phyloP scores from a whole-genome alignment of 2,888 invertebrate genomes.

The Drosophila nigricruria region DNA sequence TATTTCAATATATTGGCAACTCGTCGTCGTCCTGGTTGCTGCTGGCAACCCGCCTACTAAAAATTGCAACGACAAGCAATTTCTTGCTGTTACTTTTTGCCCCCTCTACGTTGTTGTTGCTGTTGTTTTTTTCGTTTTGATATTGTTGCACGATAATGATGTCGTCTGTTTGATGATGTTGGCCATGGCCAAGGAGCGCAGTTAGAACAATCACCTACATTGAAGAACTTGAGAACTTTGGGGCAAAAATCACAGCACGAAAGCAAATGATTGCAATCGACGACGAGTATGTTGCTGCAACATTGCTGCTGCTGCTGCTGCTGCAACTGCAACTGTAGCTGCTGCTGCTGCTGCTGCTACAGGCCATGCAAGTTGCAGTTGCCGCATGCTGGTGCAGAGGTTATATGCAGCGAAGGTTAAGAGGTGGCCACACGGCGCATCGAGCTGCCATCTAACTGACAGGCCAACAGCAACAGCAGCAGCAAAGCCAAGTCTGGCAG shows the following conservation, averaged over 20 bases:
- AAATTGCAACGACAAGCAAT: slow-evolving; percentile 67
- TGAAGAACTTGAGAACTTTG: slow-evolving; percentile 65
- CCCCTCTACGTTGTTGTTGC: slow-evolving; percentile 27
- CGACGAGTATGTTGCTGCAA: slow-evolving; percentile 48
- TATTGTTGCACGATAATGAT: slow-evolving; percentile 82
- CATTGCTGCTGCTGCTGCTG: slow-evolving; percentile 19
- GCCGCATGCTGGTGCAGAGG: slow-evolving; percentile 73
- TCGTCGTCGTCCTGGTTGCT: slow-evolving; percentile 26
- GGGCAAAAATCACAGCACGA: slow-evolving; percentile 78
- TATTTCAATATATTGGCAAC: slow-evolving; percentile 77
- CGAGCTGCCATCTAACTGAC: slow-evolving; percentile 72
- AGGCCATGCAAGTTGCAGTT: slow-evolving; percentile 43
- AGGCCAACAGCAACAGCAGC: slow-evolving; percentile 44
- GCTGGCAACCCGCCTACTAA: slow-evolving; percentile 73
- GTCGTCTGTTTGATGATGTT: slow-evolving; percentile 81
- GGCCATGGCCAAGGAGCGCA: slow-evolving; percentile 51
- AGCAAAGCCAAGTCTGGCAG: neutral
- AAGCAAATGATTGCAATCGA: slow-evolving; percentile 80
- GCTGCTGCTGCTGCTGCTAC: slow-evolving; percentile 31
- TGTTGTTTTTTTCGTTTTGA: slow-evolving; percentile 46
- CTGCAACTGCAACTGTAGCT: slow-evolving; percentile 10
- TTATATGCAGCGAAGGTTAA: slow-evolving; percentile 79
- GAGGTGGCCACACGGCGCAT: slow-evolving; percentile 75
- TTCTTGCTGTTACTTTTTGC: slow-evolving; percentile 51
- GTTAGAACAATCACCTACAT: slow-evolving; percentile 75